Base-by-base conservation (phyloP, 1,140 invertebrate genomes). In the Drosophila cardini region DNA sequence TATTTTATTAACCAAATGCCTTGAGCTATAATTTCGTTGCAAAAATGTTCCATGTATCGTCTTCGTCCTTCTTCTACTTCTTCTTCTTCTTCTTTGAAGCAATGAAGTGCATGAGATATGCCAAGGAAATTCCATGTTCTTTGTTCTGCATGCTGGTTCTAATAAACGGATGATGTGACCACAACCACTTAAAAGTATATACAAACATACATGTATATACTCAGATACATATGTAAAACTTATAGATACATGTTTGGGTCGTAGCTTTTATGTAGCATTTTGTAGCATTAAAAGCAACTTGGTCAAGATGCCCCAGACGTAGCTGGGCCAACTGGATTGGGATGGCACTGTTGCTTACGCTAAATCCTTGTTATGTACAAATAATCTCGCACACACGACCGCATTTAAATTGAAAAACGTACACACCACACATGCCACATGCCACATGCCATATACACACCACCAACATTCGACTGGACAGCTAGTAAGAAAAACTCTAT, bases 371-470 rank as follows among this genome's bases (percentile, higher is more conserved):
- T 84, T 89, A 90, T 90, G 73, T 89, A 90, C 84, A 89, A 85
- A 89, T 89, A 89, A 89, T 90, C 84, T 84, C 71, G 74, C 80
- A 89, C 80, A 89, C 84, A 89, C 85, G 85, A 89, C 80, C 85
- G 84, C 84, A 89, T 89, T 89, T 90, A 89, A 89, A 89, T 89
- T 89, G 84, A 89, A 89, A 89, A 89, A 90, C 85, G 84, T 89
- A 80, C 77, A 80, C 62, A 73, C 60, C 74, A 68, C 63, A 68
- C n/a, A n/a, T 72, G 56, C 48, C 74, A 68, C 42, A 45, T 18
- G 57, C 45, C 71, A 69, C 50, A 76, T 61, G 55, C 56, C 36
- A 60, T 63, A 40, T 64, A 69, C 43, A 76, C 55, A 46, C 56
- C 36, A 60, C 63, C 52, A 61, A 36, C 56, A 69, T 75, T 76